Evolutionary conservation across 2,888 invertebrate genomes (phyloP), one percentile per base, ranked within the genome.

Genomic region (Nemapogon koenigi): DNA sequence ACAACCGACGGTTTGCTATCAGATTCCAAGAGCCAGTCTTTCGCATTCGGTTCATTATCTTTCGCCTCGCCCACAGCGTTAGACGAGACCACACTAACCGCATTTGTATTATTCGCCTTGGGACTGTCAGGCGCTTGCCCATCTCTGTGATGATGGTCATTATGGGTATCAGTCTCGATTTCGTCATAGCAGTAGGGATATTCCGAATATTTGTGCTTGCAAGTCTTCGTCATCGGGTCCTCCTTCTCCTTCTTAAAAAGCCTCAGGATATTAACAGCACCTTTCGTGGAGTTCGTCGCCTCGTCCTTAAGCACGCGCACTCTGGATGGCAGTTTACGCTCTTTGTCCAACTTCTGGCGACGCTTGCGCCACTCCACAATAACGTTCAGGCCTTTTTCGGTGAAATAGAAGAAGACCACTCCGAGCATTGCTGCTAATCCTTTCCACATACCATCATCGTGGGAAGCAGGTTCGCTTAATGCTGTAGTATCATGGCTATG

Each of bases 161-260:
- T 86, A 51, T 86, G 86, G 0, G 86, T 86, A 41, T 88, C 87
- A 16, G 86, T 87, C 8, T 88, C 87, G 26, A 92, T 91, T 61
- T 91, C 92, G 48, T 90, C 91, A 47, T 92, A 92, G 53, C 91
- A 91, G 57, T 91, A 91, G 0, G 91, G 91, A 61, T 91, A 91
- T 26, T 91, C 90, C n/a, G 91, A 91, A 55, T 92, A 92, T 56
- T 90, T 91, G 50, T 92, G 91, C 64, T 91, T 92, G 59, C 92
- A 93, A 14, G 90, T 84, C 47, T 89, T 90, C 42, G 87, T 73
- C 0, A 71, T 75, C 45, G 75, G 76, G 0, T 58, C 49, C 15
- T 75, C 72, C 0, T 76, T 75, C 2, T 76, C 73, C 8, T 62
- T 55, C 39, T 73, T 76, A 37, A 76, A 75, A 14, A 78, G 69